Conservation (phyloP, 2,113 vertebrate genomes). For the Halichoeres trimaculatus region DNA sequence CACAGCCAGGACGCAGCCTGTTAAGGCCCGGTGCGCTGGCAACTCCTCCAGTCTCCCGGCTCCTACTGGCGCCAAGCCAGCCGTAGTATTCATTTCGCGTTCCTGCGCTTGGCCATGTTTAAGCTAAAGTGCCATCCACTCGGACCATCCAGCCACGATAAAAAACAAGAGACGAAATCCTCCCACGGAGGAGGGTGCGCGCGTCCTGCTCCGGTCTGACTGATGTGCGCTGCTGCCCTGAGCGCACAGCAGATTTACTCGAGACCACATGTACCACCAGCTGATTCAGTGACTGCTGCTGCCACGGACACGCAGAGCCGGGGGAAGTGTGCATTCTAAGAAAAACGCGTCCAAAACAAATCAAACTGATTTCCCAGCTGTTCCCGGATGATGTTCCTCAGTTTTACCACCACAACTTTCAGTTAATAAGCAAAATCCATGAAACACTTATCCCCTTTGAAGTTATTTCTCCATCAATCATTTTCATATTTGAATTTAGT, state of each 20-base stretch:
- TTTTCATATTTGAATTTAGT: too few relatives aligned
- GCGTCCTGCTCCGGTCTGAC: slow-evolving; percentile 34
- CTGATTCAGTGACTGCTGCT: slow-evolving; percentile 44
- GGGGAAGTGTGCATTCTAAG: slow-evolving; percentile 54
- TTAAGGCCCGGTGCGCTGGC: slow-evolving; percentile 51
- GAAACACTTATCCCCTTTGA: too few relatives aligned
- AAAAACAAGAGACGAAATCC: background rate
- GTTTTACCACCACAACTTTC: too few relatives aligned
- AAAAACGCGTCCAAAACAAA: background rate
- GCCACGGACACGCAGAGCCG: slow-evolving; percentile 4
- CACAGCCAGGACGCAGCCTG: slow-evolving; percentile 68
- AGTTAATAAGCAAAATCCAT: too few relatives aligned
- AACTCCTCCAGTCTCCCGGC: slow-evolving; percentile 23
- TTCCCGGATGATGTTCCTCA: too few relatives aligned
- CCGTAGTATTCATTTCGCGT: slow-evolving; percentile 62
- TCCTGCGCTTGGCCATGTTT: slow-evolving; percentile 12
- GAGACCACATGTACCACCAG: slow-evolving; percentile 53
- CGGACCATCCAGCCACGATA: background rate
- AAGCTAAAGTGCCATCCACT: background rate
- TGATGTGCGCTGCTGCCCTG: slow-evolving; percentile 36
- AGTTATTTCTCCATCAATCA: too few relatives aligned
- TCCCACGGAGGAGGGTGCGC: background rate
- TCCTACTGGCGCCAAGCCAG: slow-evolving; percentile 8
- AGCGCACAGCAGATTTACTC: slow-evolving; percentile 43
- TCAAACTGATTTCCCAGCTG: background rate